Conservation (phyloP, 2,113 vertebrate genomes). For the Indicator indicator region DNA sequence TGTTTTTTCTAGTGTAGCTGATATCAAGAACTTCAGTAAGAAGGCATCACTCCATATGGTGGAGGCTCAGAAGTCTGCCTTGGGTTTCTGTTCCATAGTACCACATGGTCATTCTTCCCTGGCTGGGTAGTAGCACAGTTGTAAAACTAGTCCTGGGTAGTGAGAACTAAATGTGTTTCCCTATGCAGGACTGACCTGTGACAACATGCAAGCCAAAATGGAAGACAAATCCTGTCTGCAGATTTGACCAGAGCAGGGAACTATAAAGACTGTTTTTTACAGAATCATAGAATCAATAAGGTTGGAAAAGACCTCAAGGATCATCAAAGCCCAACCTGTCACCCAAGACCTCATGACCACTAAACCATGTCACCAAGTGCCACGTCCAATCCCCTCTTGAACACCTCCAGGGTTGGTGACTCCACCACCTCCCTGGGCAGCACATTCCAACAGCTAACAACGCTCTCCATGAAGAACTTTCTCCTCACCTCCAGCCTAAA, state of each 20-base stretch:
- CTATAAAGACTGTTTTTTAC: neutral
- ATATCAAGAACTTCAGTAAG: neutral
- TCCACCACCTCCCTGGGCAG: too few species aligned
- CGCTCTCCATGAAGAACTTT: too few species aligned
- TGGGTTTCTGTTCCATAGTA: neutral
- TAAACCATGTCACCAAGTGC: too few species aligned
- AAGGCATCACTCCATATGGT: accelerated
- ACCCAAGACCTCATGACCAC: too few species aligned
- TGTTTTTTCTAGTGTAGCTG: neutral
- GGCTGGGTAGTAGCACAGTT: neutral
- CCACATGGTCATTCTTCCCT: neutral
- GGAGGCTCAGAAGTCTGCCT: neutral
- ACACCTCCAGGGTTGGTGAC: too few species aligned
- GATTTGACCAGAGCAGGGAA: neutral
- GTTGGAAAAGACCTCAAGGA: too few species aligned
- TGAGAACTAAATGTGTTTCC: neutral
- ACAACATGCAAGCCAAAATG: accelerated
- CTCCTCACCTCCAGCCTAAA: too few species aligned
- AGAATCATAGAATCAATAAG: accelerated
- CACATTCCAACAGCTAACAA: too few species aligned
- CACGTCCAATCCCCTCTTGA: too few species aligned
- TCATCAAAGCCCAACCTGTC: too few species aligned
- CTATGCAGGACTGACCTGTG: neutral
- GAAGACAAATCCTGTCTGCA: neutral
- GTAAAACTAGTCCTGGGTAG: neutral